Evolutionary conservation across 1,140 invertebrate genomes (phyloP), one percentile per base, ranked within the genome.

Genomic region (Luehdorfia chinensis): DNA sequence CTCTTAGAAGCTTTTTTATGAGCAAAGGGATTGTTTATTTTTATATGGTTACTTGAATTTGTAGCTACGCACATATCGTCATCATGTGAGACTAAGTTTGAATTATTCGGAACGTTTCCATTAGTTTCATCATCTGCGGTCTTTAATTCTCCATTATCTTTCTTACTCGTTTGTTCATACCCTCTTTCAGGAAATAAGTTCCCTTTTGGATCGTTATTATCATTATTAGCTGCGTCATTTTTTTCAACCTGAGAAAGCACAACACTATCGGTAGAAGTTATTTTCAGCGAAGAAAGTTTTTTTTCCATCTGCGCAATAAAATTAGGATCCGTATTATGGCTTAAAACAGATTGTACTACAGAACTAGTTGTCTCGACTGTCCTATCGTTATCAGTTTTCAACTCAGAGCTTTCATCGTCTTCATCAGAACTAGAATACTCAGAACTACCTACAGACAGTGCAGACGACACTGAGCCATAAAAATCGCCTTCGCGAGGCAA

Each of bases 331-430:
- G 78, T 55, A 25, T 78, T 68, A 21, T 87, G 65, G 36, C 71
- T 81, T 23, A 87, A 50, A 15, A 90, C 87, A 13, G 87, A 88
- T 55, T 87, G 83, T 2, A 90, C 84, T 41, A 90, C 83, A 33
- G 87, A 87, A 56, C 88, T 90, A 2, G 89, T 87, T 23, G 80
- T 90, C 59, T 90, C 89, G 19, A 84, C 56, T 44, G 79, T 68
- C 28, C 59, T 64, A 23, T 76, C 71, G 9, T 63, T 58, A 47
- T 76, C 69, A 1, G 63, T 76, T 62, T 71, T 84, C 9, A 70
- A 41, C 46, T 88, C 81, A 30, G 70, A 86, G 23, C 79, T 84
- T 47, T 88, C 86, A 33, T 88, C 85, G 33, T 88, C 87, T 31
- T 87, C 87, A 9, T 87, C 84, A 13, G 74, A 80, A 48, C 75